Percentiles rank a stretch among this genome's conserved stretches.
These are phyloP conservation scores for Nebria brevicollis DNA, from an alignment of 2,888 invertebrate species.

Conservation along the genomic window DNA sequence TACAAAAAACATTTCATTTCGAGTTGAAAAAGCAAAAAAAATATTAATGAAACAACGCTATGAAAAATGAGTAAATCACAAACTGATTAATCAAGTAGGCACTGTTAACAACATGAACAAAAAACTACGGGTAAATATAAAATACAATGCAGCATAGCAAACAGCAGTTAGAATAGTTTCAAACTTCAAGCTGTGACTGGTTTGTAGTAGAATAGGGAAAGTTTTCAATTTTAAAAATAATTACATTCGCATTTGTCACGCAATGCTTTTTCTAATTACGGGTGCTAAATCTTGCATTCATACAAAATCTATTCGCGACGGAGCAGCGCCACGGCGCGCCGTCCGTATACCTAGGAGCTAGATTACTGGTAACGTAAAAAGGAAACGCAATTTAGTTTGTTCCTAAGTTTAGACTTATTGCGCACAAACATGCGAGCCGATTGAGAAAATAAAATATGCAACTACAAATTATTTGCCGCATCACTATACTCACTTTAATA, in stretches of 20 bases:
- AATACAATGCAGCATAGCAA: background rate
- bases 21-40: background rate
- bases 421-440: slow-evolving; percentile 28
- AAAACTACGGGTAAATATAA: slow-evolving; percentile 14
- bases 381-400: slow-evolving; percentile 46
- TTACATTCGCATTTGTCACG: slow-evolving; percentile 45
- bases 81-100: background rate
- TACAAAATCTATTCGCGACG: slow-evolving; percentile 38
- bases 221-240: slow-evolving; percentile 47
- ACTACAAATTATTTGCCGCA: slow-evolving; percentile 3
- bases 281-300: slow-evolving; percentile 44
- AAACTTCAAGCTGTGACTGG: slow-evolving; percentile 19
- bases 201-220: slow-evolving; percentile 14
- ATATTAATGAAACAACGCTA: background rate
- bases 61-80: background rate
- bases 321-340: background rate
- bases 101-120: slow-evolving; percentile 13
- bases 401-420: slow-evolving; percentile 40
- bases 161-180: slow-evolving; percentile 15
- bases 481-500: background rate
- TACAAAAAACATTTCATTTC: no score
- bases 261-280: slow-evolving; percentile 39
- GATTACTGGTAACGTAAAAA: slow-evolving; percentile 38
- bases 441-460: slow-evolving; percentile 16
- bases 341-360: background rate